Base-by-base conservation (phyloP, 2,797 vertebrate species). In the Selene dorsalis region DNA sequence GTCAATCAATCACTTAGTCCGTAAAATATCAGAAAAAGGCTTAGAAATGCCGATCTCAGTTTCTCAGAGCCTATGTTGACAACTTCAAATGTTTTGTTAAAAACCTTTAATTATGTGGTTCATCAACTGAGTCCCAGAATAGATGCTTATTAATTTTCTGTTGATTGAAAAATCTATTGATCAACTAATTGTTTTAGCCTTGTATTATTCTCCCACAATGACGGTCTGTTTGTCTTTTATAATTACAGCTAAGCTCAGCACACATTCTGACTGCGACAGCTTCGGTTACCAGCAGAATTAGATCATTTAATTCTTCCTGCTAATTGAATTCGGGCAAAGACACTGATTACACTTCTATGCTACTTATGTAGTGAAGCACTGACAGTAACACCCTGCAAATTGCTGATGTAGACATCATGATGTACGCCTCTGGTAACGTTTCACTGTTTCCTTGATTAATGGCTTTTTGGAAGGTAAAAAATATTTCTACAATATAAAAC, bases 381-480 rank as follows among this genome's bases (percentile, higher is more conserved):
- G 32, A 62, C n/a, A 20, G 62, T 68, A 35, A 60, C 0, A 73
- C 67, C 50, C 59, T 58, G 17, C 12, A 30, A 47, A 35, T 35
- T 72, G 62, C 18, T 68, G 39, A 80, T 26, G 12, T 45, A 18
- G 6, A 55, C 35, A 43, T 69, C 16, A 41, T 0, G 12, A 6
- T 41, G 2, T 12, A n/a, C 4, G 12, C 30, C 64, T 69, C 28
- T 67, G 63, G n/a, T 59, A 68, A 26, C 20, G 12, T 56, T 50
- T 62, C 77, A 16, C 30, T 57, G 43, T 70, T 81, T 65, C 61
- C 35, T 73, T 59, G 10, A 68, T 81, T 57, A 78, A 83, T 70
- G 63, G 69, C 59, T 72, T 77, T 64, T 77, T 64, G 47, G 4
- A 59, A 76, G 30, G 55, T 20, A 10, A 5, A 79, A n/a, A 69